A percentile compares a stretch with the other conserved stretches of the same genome.
Conservation (phyloP, 2,888 invertebrate species). For the Lampropteryx suffumata region DNA sequence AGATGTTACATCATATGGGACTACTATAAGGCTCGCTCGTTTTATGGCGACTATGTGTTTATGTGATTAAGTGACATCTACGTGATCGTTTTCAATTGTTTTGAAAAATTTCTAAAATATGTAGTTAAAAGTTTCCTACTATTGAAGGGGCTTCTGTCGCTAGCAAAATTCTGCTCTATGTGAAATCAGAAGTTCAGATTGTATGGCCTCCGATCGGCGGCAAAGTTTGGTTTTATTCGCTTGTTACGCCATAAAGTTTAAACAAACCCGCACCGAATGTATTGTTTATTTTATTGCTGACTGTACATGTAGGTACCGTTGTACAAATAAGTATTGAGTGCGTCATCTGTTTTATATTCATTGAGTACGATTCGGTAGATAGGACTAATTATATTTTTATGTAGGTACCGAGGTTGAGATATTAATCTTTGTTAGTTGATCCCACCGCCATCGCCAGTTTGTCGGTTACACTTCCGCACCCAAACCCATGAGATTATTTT, state of each 20-base stretch:
- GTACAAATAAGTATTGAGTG: slow-evolving; percentile 1
- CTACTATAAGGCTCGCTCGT: too few relatives aligned
- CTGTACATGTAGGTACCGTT: slow-evolving; percentile 5
- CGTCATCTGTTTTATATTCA: slow-evolving; percentile 10
- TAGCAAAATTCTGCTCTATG: slow-evolving; percentile 9
- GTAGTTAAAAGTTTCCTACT: too few relatives aligned
- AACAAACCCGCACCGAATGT: slow-evolving; percentile 27
- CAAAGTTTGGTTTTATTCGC: slow-evolving; percentile 49
- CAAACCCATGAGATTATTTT: too few relatives aligned
- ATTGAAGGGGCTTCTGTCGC: neutral
- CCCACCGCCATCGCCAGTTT: too few relatives aligned
- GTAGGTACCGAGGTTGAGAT: too few relatives aligned
- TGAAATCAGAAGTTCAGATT: slow-evolving; percentile 43
- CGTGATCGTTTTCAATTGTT: too few relatives aligned
- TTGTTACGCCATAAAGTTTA: slow-evolving; percentile 29
- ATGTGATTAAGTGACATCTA: too few relatives aligned
- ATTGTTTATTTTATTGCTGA: slow-evolving; percentile 44
- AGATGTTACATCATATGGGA: too few relatives aligned
- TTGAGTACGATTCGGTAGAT: slow-evolving; percentile 1
- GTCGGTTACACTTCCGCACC: too few relatives aligned
- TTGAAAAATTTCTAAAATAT: too few relatives aligned
- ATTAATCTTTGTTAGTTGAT: neutral
- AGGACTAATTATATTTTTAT: neutral
- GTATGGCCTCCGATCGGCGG: slow-evolving; percentile 47
- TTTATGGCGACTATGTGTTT: too few relatives aligned